Evolutionary conservation across 2,113 vertebrate species (phyloP).

Genomic region (Spea bombifrons): DNA sequence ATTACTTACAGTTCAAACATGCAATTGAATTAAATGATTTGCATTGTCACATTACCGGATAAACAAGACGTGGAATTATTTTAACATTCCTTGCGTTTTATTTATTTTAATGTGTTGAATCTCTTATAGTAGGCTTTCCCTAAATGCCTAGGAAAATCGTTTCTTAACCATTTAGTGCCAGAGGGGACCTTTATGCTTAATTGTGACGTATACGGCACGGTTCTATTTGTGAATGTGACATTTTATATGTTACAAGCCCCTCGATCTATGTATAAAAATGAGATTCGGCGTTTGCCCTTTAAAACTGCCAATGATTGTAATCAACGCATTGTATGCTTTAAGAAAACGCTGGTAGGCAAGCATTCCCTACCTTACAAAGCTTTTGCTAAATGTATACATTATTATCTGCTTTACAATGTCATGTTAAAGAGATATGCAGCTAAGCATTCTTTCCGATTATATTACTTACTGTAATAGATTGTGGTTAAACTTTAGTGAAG

Average conservation of each 20-base stretch:
- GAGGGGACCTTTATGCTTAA: not conserved
- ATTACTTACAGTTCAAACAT: not conserved
- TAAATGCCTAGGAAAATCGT: not conserved
- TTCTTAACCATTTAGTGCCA: not conserved
- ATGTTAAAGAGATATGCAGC: conserved; percentile 14
- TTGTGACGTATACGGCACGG: too few relatives aligned
- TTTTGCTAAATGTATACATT: conserved; percentile 32
- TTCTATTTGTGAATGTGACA: too few relatives aligned
- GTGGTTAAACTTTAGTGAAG: not conserved
- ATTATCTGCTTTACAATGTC: conserved; percentile 44
- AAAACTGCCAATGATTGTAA: conserved; percentile 27
- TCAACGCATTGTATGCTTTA: conserved; percentile 20
- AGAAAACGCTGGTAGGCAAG: conserved; percentile 27
- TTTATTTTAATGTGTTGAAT: not conserved
- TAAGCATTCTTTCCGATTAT: conserved; percentile 16
- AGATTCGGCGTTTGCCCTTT: conserved; percentile 30
- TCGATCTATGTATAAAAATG: conserved; percentile 28
- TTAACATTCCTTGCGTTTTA: not conserved
- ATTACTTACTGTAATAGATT: conserved; percentile 28
- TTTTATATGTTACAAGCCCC: conserved; percentile 14
- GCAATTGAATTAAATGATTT: not conserved
- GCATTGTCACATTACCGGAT: not conserved
- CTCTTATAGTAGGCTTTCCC: not conserved
- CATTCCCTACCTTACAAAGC: conserved; percentile 30
- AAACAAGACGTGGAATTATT: not conserved